Evolutionary conservation across 2,113 vertebrate genomes (phyloP).

Genomic region (Sceloporus undulatus): DNA sequence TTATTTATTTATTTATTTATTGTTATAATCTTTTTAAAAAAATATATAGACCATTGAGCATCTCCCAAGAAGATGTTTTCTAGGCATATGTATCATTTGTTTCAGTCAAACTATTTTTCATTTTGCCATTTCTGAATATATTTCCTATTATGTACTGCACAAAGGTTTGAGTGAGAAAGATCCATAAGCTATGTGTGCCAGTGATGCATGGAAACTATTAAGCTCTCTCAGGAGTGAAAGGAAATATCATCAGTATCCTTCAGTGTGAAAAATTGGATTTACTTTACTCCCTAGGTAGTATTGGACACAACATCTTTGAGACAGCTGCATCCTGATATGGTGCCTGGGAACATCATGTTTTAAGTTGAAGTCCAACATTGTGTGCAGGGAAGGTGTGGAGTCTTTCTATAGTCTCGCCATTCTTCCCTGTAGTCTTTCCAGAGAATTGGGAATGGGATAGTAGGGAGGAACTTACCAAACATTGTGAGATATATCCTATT

Average conservation of each 20-base stretch:
- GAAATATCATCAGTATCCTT: conserved; percentile 43
- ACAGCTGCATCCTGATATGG: not conserved
- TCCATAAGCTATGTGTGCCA: conserved; percentile 14
- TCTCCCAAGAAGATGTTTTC: conserved; percentile 11
- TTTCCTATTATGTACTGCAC: conserved; percentile 17
- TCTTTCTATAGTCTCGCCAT: not conserved
- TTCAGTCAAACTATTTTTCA: conserved; percentile 40
- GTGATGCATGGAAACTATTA: conserved; percentile 49
- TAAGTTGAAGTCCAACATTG: not conserved
- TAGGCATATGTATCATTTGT: conserved; percentile 17
- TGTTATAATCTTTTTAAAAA: not conserved
- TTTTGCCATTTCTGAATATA: conserved; percentile 34
- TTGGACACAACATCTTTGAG: not conserved
- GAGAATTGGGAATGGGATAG: not conserved
- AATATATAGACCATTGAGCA: not conserved
- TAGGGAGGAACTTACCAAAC: not conserved
- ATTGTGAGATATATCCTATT: not conserved
- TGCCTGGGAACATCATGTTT: not conserved
- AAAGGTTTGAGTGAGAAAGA: conserved; percentile 36
- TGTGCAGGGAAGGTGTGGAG: not conserved
- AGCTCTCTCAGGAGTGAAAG: conserved; percentile 34
- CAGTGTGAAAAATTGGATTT: conserved; percentile 35
- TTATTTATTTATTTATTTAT: not conserved
- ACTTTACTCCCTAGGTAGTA: conserved; percentile 19
- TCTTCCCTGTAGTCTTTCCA: not conserved